Evolutionary conservation across 2,888 invertebrate genomes (phyloP).

Genomic region (Glyphotaelius pellucidus): DNA sequence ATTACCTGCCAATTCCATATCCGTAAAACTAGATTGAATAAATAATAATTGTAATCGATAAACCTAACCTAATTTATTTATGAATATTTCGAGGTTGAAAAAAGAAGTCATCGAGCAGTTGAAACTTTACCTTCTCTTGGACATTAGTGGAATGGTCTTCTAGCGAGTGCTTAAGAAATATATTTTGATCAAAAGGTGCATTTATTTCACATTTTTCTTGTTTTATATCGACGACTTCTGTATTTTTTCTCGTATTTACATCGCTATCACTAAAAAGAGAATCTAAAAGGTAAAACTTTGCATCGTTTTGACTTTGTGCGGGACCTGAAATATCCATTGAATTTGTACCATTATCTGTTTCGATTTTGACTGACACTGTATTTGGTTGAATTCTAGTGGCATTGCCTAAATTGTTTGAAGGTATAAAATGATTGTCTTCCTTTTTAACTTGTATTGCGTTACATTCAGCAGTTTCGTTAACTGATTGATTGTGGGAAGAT

Average conservation of each 20-base stretch:
- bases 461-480: neutral
- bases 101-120: slow-evolving; percentile 29
- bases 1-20: slow-evolving; percentile 4
- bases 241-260: neutral
- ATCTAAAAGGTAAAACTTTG: slow-evolving; percentile 36
- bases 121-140: slow-evolving; percentile 29
- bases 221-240: neutral
- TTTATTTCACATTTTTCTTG: neutral
- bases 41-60: neutral
- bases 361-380: neutral
- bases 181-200: neutral
- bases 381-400: neutral
- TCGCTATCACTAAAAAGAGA: slow-evolving; percentile 19
- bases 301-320: neutral
- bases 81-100: slow-evolving; percentile 22
- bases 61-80: slow-evolving; percentile 15
- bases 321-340: neutral
- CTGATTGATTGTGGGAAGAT: neutral
- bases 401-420: neutral
- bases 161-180: neutral
- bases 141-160: slow-evolving; percentile 37
- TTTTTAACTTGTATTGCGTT: neutral
- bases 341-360: neutral
- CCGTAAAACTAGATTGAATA: neutral
- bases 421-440: neutral